Evolutionary conservation across 2,888 invertebrate species (phyloP).

Genomic region (Drosophila glabriapex): DNA sequence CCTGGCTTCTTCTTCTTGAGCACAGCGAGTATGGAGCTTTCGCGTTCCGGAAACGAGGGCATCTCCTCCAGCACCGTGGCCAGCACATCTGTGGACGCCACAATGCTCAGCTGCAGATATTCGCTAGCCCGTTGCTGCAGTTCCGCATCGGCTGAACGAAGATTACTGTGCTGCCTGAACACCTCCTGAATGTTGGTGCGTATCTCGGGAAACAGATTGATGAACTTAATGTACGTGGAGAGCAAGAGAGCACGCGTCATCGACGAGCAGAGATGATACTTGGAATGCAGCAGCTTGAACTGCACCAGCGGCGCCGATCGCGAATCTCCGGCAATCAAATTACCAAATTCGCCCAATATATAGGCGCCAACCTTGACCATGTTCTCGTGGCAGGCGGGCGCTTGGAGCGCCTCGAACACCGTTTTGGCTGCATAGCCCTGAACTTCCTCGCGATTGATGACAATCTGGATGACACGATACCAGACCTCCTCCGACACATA

Average conservation of each 20-base stretch:
- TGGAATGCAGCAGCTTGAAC: constrained; percentile 99
- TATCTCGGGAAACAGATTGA: constrained; percentile 99
- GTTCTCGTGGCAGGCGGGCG: constrained; percentile 99
- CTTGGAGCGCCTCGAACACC: constrained; percentile 99
- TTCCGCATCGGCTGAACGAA: constrained; percentile 99
- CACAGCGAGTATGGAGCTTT: constrained; percentile 98
- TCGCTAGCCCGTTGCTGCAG: constrained; percentile 99
- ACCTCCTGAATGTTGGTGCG: constrained; percentile 98
- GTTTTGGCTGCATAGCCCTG: constrained; percentile 99
- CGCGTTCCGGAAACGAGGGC: constrained; percentile 99
- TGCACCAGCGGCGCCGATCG: constrained; percentile 98
- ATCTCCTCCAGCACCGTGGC: constrained; percentile 99
- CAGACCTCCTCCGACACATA: constrained; percentile 99
- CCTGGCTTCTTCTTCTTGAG: constrained; percentile 99
- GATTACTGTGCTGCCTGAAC: constrained; percentile 96
- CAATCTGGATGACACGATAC: constrained; percentile 99
- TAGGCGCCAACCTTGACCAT: constrained; percentile 99
- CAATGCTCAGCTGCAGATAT: constrained; percentile 97
- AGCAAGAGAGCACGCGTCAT: constrained; percentile 98
- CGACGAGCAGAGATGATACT: constrained; percentile 99
- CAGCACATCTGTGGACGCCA: constrained; percentile 98
- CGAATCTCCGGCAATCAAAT: constrained; percentile 99
- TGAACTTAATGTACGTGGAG: constrained; percentile 99
- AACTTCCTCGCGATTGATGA: constrained; percentile 99
- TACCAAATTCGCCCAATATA: constrained; percentile 99